A percentile compares a stretch with the other conserved stretches of the same genome.
These are phyloP conservation scores for Ecdyonurus torrentis DNA, from an alignment of 2,888 invertebrate genomes.

Conservation along the genomic window DNA sequence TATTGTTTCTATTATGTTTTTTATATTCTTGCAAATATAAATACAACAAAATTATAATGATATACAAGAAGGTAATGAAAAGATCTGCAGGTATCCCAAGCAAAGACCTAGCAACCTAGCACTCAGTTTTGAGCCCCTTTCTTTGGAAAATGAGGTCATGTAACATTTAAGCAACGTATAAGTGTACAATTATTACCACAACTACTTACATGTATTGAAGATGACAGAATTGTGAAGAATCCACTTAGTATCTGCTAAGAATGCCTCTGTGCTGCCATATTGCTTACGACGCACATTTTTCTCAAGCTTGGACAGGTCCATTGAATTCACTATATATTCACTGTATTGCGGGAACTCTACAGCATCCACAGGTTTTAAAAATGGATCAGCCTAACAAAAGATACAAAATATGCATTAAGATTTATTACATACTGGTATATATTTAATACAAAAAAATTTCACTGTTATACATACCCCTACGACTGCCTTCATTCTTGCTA, in stretches of 20 bases:
- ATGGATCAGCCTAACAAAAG: conserved; percentile 53
- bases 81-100: not conserved
- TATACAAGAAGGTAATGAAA: not conserved
- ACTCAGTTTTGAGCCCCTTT: not conserved
- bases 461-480: conserved; percentile 70
- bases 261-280: conserved; percentile 78
- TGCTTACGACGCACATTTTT: conserved; percentile 53
- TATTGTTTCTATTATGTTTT: too few species aligned
- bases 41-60: conserved; percentile 11
- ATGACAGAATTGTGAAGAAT: conserved; percentile 84
- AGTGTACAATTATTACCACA: too few species aligned
- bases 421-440: too few species aligned
- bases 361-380: conserved; percentile 56
- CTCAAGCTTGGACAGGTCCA: conserved; percentile 62
- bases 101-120: not conserved
- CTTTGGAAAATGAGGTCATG: not conserved
- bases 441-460: not conserved
- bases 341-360: conserved; percentile 54
- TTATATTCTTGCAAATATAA: too few species aligned
- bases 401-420: too few species aligned
- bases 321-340: conserved; percentile 72
- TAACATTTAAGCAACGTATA: too few species aligned
- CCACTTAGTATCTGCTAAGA: conserved; percentile 83
- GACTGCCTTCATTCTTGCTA: conserved; percentile 61
- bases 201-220: conserved; percentile 65